These are phyloP conservation scores for Fistularia commersonii DNA, from an alignment of 2,797 vertebrate genomes.

Conservation along the genomic window DNA sequence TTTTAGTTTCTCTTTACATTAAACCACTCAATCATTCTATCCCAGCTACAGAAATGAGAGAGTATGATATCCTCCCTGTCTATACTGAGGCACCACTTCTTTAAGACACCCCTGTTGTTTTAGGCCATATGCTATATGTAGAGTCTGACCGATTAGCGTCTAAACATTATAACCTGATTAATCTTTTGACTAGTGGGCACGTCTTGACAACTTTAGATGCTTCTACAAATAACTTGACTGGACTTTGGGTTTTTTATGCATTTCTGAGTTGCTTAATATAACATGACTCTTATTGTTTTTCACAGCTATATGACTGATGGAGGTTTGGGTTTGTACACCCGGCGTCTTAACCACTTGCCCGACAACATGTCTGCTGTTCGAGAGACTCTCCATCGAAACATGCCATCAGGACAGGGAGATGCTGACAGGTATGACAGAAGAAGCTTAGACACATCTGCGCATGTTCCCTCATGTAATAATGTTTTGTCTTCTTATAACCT, in stretches of 20 bases:
- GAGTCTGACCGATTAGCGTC: background rate
- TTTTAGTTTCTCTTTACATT: constrained; percentile 25
- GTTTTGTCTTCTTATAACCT: background rate
- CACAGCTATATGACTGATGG: constrained; percentile 95
- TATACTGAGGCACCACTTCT: constrained; percentile 1
- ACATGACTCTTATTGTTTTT: constrained; percentile 22
- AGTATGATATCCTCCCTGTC: constrained; percentile 7
- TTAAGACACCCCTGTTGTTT: background rate
- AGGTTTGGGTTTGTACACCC: constrained; percentile 89
- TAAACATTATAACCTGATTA: no score
- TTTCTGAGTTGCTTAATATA: constrained; percentile 1
- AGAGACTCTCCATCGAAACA: constrained; percentile 86
- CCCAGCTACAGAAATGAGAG: constrained; percentile 5
- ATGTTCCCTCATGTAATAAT: background rate
- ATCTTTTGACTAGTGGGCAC: no score
- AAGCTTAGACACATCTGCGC: background rate
- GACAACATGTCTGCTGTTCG: constrained; percentile 90
- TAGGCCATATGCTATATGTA: background rate
- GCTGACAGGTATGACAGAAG: constrained; percentile 85
- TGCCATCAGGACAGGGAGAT: constrained; percentile 86
- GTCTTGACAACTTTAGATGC: no score
- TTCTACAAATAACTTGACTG: background rate
- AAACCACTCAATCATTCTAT: constrained; percentile 11
- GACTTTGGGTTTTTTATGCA: background rate
- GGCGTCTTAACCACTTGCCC: constrained; percentile 87